Conservation (phyloP, 2,797 vertebrate genomes). For the Coregonus ussuriensis region DNA sequence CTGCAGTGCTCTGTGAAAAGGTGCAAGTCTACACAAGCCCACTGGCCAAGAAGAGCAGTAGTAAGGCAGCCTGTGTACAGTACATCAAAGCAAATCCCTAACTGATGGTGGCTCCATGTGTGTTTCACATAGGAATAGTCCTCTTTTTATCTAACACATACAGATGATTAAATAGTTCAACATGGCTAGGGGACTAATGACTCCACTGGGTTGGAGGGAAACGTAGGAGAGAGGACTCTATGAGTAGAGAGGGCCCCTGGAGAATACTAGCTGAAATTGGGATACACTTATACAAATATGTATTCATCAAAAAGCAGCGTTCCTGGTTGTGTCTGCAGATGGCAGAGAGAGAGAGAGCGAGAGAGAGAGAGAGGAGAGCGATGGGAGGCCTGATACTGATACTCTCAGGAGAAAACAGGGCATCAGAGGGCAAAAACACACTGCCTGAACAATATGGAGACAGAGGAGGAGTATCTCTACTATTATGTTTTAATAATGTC, state of each 20-base stretch:
- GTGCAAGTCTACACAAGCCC: conserved; percentile 36
- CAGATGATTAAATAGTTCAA: conserved; percentile 84
- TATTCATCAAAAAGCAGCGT: conserved; percentile 76
- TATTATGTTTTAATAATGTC: neutral
- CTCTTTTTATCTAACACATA: conserved; percentile 76
- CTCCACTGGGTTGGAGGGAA: conserved; percentile 76
- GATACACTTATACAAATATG: conserved; percentile 77
- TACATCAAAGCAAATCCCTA: conserved; percentile 70
- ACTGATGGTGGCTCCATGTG: conserved; percentile 62
- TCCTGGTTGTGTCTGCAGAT: conserved; percentile 43
- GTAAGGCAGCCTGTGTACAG: conserved; percentile 59
- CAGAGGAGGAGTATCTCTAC: neutral
- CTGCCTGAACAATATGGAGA: neutral
- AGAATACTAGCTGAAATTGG: conserved; percentile 62
- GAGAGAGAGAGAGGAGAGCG: neutral
- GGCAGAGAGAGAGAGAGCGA: conserved; percentile 31
- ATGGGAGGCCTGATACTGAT: conserved; percentile 47
- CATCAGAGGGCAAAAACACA: neutral
- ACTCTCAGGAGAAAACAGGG: neutral
- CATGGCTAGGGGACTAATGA: conserved; percentile 80
- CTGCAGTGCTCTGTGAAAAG: conserved; percentile 11
- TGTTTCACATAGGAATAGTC: conserved; percentile 75
- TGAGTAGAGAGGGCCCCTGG: conserved; percentile 65
- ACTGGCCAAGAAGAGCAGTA: conserved; percentile 39
- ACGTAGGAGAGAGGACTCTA: conserved; percentile 59